A percentile compares a stretch with the other conserved stretches of the same genome.
These are phyloP conservation scores for Siniperca scherzeri DNA, from an alignment of 2,797 vertebrate genomes.

Conservation along the genomic window DNA sequence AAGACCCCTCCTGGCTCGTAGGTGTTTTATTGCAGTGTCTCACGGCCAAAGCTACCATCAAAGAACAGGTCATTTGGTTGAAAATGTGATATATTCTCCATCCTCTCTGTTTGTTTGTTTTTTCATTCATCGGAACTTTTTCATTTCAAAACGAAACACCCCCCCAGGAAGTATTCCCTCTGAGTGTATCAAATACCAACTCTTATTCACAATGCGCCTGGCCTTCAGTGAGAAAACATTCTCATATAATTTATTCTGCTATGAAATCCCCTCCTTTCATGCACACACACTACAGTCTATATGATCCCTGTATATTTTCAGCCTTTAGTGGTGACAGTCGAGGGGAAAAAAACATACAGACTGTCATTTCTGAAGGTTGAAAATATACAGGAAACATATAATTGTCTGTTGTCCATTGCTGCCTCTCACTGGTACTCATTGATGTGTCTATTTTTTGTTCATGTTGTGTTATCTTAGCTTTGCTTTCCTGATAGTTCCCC, in stretches of 20 bases:
- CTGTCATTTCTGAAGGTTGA: conserved; percentile 24
- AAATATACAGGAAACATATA: not conserved
- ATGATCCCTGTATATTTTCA: conserved; percentile 18
- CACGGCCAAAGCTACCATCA: conserved; percentile 1
- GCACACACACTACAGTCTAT: not conserved
- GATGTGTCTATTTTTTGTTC: not conserved
- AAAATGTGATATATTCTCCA: conserved; percentile 38
- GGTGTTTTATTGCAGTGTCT: not conserved
- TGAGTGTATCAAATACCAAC: conserved; percentile 44
- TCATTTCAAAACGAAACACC: conserved; percentile 56
- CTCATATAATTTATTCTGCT: conserved; percentile 41
- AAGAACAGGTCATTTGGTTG: conserved; percentile 49
- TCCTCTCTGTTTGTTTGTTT: conserved; percentile 6
- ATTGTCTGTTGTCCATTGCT: not conserved
- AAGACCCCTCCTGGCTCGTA: conserved; percentile 20
- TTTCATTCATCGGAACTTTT: conserved; percentile 38
- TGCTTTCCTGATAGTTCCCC: not conserved
- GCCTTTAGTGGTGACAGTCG: not conserved
- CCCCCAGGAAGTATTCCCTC: conserved; percentile 31
- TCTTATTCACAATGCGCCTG: conserved; percentile 12
- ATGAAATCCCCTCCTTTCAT: conserved; percentile 35
- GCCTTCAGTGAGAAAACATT: conserved; percentile 44
- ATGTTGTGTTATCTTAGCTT: not conserved
- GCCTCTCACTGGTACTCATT: not conserved
- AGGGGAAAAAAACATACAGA: not conserved